These are phyloP conservation scores for Chloroceryle inda DNA, from an alignment of 2,797 vertebrate species.

Conservation along the genomic window DNA sequence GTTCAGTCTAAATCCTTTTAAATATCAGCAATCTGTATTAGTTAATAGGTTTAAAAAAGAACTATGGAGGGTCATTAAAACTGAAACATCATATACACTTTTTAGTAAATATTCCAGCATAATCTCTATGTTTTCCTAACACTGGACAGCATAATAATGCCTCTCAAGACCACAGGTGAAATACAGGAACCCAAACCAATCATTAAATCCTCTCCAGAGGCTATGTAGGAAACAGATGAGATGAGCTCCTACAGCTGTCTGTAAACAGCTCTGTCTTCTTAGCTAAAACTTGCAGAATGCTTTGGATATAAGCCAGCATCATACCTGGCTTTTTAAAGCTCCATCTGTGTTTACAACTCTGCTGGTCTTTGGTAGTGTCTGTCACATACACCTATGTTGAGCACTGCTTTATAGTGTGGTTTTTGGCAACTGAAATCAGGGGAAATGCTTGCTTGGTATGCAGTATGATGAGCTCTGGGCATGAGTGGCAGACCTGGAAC, in stretches of 20 bases:
- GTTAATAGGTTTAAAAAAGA: slow-evolving; percentile 16
- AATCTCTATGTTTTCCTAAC: background rate
- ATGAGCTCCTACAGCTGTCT: slow-evolving; percentile 9
- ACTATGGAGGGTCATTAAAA: background rate
- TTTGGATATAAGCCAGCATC: background rate
- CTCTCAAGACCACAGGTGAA: slow-evolving; percentile 7
- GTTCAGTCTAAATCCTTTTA: background rate
- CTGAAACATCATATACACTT: background rate
- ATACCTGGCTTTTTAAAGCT: background rate
- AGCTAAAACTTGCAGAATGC: slow-evolving; percentile 7
- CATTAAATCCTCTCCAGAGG: slow-evolving; percentile 33
- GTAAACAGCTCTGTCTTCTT: background rate
- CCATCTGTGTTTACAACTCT: background rate
- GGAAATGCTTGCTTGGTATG: background rate
- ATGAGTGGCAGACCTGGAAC: background rate
- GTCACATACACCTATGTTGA: background rate
- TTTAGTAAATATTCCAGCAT: slow-evolving; percentile 6
- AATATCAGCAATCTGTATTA: slow-evolving; percentile 3
- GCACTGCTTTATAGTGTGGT: background rate
- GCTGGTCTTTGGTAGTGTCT: background rate
- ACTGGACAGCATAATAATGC: background rate
- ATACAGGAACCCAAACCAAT: slow-evolving; percentile 15
- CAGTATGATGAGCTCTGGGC: background rate
- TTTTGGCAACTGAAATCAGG: background rate
- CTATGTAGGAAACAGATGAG: slow-evolving; percentile 1